Base-by-base conservation (phyloP, 2,797 vertebrate genomes). In the Sardinella longiceps region DNA sequence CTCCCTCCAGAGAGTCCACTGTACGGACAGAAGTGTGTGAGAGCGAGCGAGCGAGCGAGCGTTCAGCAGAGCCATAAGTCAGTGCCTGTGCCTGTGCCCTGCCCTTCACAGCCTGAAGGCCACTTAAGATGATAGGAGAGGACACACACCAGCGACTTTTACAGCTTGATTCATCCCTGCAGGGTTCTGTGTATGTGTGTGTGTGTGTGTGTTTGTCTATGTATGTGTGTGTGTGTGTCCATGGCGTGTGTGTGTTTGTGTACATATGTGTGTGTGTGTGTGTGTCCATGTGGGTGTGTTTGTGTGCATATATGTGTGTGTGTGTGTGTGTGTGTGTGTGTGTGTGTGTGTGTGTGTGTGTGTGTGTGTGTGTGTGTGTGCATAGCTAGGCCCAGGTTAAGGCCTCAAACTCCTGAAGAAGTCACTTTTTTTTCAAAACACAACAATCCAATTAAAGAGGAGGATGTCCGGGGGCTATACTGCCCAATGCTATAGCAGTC, bases 371-470 rank as follows among this genome's bases (percentile, higher is more conserved):
- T 30, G 25, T 11, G 28, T 63, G 58, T 25, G 2, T 18, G 37
- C 33, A 12, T 37, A 14, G 28, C 66, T 5, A 74, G 33, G 66
- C 66, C 33, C 66, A 39, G 33, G 33, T 74, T 74, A 20, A 18
- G 66, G 66, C 33, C 30, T 74, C 15, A 74, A 74, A 39, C 66
- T 74, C 66, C 33, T 74, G 33, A 37, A 18, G 33, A 74, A 39
- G 12, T 20, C 66, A 23, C 66, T 74, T 74, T 74, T 33, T 28
- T 39, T 37, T 18, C 30, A 1, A 39, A 74, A 39, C 66, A 74
- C 66, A 74, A 39, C 66, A 74, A 74, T 74, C 33, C 66, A 74
- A 74, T 74, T 74, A 39, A 39, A 74, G 33, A 18, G 33, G 66
- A 33, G 6, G 33, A 74, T 74, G 66, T 74, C 66, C 66, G 7